Evolutionary conservation across 1,140 invertebrate species (phyloP).

Genomic region (Bombus confusus): DNA sequence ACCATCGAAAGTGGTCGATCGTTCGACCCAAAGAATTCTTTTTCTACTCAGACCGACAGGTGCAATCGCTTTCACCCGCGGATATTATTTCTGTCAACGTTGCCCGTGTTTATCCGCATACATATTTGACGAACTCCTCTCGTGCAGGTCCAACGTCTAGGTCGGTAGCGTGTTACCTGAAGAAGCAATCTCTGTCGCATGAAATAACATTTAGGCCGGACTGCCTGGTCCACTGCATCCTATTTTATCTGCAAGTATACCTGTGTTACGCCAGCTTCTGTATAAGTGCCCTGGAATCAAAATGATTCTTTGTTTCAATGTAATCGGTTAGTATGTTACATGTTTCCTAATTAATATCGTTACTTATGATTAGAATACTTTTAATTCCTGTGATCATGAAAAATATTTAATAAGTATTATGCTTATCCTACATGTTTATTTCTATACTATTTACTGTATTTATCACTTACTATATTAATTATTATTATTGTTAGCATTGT

Average conservation of each 20-base stretch:
- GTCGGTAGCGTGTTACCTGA: conserved; percentile 49
- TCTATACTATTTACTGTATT: not conserved
- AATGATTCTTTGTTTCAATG: not conserved
- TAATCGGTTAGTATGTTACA: not conserved
- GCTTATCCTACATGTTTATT: not conserved
- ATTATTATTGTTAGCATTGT: no score
- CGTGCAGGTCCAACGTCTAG: conserved; percentile 38
- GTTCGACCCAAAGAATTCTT: conserved; percentile 15
- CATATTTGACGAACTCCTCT: conserved; percentile 68
- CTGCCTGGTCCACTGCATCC: conserved; percentile 15
- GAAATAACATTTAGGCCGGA: conserved; percentile 67
- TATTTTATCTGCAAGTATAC: not conserved
- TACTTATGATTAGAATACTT: not conserved
- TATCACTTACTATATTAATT: no score
- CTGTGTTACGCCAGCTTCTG: conserved; percentile 7
- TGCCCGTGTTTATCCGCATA: conserved; percentile 68
- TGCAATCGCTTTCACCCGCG: conserved; percentile 60
- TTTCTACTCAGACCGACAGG: conserved; percentile 46
- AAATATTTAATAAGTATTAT: not conserved
- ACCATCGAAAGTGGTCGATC: not conserved
- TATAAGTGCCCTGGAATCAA: not conserved
- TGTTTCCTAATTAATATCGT: not conserved
- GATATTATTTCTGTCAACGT: conserved; percentile 71
- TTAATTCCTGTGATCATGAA: not conserved
- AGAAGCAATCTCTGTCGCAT: conserved; percentile 65